Percentiles rank a stretch among this genome's conserved stretches.
Conservation (phyloP, 2,113 vertebrate species). For the Hyperoodon ampullatus region DNA sequence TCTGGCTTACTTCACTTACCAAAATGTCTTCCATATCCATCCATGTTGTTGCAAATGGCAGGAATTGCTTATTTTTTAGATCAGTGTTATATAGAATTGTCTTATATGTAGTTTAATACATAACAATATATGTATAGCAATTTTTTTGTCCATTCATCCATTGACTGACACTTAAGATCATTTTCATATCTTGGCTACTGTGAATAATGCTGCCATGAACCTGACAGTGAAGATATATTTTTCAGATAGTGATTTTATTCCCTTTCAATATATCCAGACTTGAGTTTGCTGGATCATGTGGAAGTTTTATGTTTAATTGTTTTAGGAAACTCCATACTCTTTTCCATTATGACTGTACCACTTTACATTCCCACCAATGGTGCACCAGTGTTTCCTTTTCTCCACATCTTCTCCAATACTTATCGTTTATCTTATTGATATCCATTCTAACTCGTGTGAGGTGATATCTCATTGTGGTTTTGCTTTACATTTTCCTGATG, state of each 20-base stretch:
- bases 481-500: background rate
- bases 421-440: background rate
- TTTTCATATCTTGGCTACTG: background rate
- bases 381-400: background rate
- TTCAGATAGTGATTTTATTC: background rate
- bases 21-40: background rate
- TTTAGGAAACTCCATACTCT: background rate
- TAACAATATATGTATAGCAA: background rate
- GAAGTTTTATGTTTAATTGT: background rate
- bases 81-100: background rate
- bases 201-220: background rate
- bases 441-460: background rate
- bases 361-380: background rate
- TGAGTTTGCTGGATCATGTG: background rate
- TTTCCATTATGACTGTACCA: background rate
- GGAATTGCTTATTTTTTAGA: background rate
- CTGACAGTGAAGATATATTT: background rate
- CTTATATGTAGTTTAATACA: background rate
- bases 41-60: background rate
- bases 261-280: background rate
- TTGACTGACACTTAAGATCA: background rate
- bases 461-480: background rate
- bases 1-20: background rate
- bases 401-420: background rate
- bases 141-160: background rate